Conservation (phyloP, 1,140 invertebrate genomes). For the Trichonephila clavipes region DNA sequence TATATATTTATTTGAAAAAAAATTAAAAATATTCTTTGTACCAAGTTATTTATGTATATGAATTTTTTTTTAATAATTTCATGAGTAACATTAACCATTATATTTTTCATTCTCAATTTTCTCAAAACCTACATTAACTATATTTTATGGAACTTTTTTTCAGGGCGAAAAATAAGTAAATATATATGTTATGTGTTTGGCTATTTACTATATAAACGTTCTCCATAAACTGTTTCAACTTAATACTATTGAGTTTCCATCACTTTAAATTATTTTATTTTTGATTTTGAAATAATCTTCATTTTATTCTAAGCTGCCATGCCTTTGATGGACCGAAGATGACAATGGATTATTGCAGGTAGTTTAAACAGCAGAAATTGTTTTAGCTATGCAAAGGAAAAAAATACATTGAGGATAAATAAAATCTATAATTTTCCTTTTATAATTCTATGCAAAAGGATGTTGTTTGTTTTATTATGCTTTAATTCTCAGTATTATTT, state of each 20-base stretch:
- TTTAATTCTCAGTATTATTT: not conserved
- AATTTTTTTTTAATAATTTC: no score
- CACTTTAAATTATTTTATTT: slow-evolving; percentile 12
- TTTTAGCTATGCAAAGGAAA: slow-evolving; percentile 23
- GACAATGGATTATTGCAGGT: slow-evolving; percentile 72
- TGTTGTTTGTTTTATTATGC: not conserved
- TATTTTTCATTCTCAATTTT: no score
- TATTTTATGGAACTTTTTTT: no score
- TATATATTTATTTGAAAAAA: no score
- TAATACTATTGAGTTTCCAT: slow-evolving; percentile 2
- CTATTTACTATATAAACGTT: not conserved
- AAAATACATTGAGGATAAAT: not conserved
- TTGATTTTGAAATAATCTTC: slow-evolving; percentile 64
- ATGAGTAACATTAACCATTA: no score
- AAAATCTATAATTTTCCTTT: not conserved
- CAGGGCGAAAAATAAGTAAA: no score
- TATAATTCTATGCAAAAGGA: not conserved
- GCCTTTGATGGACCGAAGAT: slow-evolving; percentile 66
- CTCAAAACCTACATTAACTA: no score
- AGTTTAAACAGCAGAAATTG: slow-evolving; percentile 42
- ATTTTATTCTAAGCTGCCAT: slow-evolving; percentile 74
- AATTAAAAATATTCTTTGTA: no score
- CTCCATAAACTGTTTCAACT: not conserved
- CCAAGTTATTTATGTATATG: no score
- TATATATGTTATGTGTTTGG: not conserved